Evolutionary conservation across 1,140 invertebrate species (phyloP).

Genomic region (Drosophila saltans): DNA sequence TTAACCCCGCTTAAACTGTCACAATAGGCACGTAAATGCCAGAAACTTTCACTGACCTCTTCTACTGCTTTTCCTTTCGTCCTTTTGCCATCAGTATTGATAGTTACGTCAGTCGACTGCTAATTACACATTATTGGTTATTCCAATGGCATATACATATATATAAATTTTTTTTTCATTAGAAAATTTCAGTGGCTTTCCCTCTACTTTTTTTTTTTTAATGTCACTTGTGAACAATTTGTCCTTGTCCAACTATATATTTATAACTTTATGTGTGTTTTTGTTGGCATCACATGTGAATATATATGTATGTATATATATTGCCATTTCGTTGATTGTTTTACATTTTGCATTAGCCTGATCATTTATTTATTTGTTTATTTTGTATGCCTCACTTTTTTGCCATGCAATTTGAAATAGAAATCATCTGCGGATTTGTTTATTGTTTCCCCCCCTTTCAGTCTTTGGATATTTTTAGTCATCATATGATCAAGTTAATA

Average conservation of each 20-base stretch:
- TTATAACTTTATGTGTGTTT: neutral
- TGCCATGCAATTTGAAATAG: constrained; percentile 51
- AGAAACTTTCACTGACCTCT: neutral
- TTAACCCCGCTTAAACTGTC: neutral
- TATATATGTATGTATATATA: constrained; percentile 10
- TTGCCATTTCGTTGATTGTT: constrained; percentile 43
- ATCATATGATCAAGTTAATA: no score
- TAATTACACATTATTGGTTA: constrained; percentile 7
- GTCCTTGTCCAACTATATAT: neutral
- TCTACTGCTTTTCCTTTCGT: neutral
- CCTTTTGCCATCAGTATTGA: neutral
- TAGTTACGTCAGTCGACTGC: neutral
- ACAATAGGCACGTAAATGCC: constrained; percentile 9
- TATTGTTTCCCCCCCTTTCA: no score
- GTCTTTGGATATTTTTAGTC: no score
- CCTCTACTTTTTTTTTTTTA: neutral
- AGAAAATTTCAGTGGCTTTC: neutral
- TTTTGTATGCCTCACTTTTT: constrained; percentile 25
- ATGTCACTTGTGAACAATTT: constrained; percentile 2
- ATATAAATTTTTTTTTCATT: constrained; percentile 2
- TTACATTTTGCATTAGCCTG: constrained; percentile 49
- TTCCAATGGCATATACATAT: neutral
- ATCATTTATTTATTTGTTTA: constrained; percentile 38
- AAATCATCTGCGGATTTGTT: constrained; percentile 31
- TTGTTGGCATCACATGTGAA: constrained; percentile 33